phyloP scores from a whole-genome alignment of 2,113 vertebrate genomes.

The Peromyscus leucopus region DNA sequence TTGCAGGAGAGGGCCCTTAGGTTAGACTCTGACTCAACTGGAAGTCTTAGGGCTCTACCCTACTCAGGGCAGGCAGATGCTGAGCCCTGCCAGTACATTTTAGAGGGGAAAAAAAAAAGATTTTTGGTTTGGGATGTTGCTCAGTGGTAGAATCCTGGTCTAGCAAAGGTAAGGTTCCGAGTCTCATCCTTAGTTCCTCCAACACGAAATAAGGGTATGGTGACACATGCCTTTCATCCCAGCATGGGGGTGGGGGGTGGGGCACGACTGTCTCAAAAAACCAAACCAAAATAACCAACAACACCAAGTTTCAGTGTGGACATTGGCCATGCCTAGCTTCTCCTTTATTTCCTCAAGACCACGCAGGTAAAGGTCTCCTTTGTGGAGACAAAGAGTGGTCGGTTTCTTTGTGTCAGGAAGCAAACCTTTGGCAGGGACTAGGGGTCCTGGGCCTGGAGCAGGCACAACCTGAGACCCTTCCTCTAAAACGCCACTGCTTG shows the following conservation, averaged over 20 bases:
- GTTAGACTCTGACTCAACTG: neutral
- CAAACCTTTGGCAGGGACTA: neutral
- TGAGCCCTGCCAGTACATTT: neutral
- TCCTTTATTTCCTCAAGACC: neutral
- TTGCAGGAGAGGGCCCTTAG: neutral
- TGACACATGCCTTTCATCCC: neutral
- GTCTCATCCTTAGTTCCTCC: neutral
- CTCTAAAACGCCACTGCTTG: neutral
- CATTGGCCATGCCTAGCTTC: too few species aligned
- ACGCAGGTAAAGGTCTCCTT: rapidly evolving
- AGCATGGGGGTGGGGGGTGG: too few species aligned
- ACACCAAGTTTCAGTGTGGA: neutral
- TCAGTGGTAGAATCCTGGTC: neutral
- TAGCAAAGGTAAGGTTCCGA: neutral
- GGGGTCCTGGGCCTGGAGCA: neutral
- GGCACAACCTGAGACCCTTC: neutral
- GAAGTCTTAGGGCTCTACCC: neutral
- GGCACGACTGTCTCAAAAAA: neutral
- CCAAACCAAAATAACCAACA: neutral
- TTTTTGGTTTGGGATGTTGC: neutral
- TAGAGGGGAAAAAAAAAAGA: too few species aligned
- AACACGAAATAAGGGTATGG: neutral
- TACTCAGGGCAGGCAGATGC: neutral
- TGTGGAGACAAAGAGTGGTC: neutral
- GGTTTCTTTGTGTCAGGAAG: neutral